These are phyloP conservation scores for Chunga burmeisteri DNA, from an alignment of 2,113 vertebrate species.

Conservation along the genomic window DNA sequence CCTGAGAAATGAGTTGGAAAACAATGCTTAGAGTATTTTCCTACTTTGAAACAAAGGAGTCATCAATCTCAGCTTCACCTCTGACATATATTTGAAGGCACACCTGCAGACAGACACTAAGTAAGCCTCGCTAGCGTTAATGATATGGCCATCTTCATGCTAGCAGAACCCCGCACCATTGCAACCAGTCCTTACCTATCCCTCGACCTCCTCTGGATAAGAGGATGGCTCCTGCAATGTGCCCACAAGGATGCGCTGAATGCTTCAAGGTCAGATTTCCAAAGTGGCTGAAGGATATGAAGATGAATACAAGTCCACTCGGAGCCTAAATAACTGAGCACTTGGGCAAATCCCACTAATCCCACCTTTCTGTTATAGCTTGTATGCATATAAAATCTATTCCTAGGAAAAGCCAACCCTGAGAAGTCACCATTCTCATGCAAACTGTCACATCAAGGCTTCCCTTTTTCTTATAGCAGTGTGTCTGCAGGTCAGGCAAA, in stretches of 20 bases:
- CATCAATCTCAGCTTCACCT: background rate
- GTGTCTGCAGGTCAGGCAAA: background rate
- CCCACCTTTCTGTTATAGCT: background rate
- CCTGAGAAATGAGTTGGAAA: background rate
- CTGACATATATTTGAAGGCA: background rate
- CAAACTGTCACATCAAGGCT: background rate
- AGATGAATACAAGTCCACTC: background rate
- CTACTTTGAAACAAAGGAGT: background rate
- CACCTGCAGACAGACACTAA: background rate
- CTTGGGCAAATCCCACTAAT: background rate
- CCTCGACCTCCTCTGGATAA: background rate
- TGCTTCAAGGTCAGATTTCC: background rate
- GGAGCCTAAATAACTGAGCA: background rate
- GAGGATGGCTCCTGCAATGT: background rate
- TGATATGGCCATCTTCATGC: fast-evolving
- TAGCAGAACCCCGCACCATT: background rate
- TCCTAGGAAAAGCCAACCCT: background rate
- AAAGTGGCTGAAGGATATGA: background rate
- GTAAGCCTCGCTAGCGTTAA: background rate
- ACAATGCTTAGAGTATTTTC: background rate
- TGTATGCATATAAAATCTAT: background rate
- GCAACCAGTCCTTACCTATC: background rate
- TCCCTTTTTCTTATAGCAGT: background rate
- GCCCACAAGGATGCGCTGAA: background rate
- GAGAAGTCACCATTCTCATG: background rate